Percentiles rank a stretch among this genome's conserved stretches.
Conservation (phyloP, 2,888 invertebrate genomes). For the Galerucella pusilla region DNA sequence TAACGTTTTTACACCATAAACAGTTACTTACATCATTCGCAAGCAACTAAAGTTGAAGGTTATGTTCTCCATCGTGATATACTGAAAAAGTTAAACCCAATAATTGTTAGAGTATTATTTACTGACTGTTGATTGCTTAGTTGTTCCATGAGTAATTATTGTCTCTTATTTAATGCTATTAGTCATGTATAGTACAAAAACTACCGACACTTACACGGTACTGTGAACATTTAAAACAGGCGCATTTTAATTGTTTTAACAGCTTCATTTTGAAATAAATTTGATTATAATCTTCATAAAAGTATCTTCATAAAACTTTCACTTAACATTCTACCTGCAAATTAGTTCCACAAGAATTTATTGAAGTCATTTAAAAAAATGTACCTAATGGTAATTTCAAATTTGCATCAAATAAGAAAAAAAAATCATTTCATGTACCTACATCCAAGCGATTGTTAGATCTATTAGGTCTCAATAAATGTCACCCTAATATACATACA, state of each 20-base stretch:
- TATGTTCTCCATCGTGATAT: neutral
- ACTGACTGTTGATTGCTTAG: slow-evolving; percentile 1
- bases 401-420: too few species aligned
- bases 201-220: neutral
- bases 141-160: slow-evolving; percentile 1
- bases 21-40: neutral
- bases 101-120: neutral
- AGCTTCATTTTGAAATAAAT: too few species aligned
- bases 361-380: too few species aligned
- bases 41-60: slow-evolving; percentile 2
- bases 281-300: too few species aligned
- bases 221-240: neutral
- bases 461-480: too few species aligned
- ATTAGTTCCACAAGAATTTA: too few species aligned
- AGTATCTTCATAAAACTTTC: too few species aligned
- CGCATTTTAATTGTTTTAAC: neutral
- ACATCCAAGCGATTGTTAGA: too few species aligned
- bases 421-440: too few species aligned
- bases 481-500: too few species aligned
- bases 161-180: neutral
- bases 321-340: too few species aligned
- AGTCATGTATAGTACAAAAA: neutral
- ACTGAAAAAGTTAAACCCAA: slow-evolving; percentile 1
- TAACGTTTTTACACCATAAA: slow-evolving; percentile 4
- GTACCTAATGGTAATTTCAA: too few species aligned